Conservation (phyloP, 2,113 vertebrate genomes). For the Greenwoodochromis staneri region DNA sequence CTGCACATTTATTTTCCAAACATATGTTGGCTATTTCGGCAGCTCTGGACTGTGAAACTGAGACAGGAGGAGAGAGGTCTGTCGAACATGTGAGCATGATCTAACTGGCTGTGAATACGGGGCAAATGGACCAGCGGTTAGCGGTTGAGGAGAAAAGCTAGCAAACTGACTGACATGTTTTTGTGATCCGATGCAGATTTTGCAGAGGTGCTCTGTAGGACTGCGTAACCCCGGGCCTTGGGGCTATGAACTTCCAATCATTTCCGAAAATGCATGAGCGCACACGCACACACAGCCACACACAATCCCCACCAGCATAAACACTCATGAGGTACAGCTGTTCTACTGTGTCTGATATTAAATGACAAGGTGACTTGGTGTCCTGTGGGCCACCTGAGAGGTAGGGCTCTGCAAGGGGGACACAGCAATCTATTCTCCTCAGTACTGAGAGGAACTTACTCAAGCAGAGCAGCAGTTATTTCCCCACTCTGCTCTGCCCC, state of each 20-base stretch:
- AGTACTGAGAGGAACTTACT: conserved; percentile 47
- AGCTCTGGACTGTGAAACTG: conserved; percentile 59
- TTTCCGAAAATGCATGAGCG: conserved; percentile 22
- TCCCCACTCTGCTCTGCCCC: conserved; percentile 41
- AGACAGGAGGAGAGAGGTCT: conserved; percentile 55
- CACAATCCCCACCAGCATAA: conserved; percentile 37
- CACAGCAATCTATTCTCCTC: conserved; percentile 53
- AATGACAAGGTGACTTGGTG: conserved; percentile 67
- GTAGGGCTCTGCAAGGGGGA: conserved; percentile 14
- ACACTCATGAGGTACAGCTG: conserved; percentile 55
- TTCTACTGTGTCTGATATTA: conserved; percentile 54
- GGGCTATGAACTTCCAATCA: conserved; percentile 35
- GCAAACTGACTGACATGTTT: conserved; percentile 61
- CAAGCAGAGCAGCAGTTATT: conserved; percentile 60
- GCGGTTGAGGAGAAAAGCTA: conserved; percentile 34
- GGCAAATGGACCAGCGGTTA: conserved; percentile 34
- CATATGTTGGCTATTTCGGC: conserved; percentile 72
- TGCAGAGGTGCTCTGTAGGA: background rate
- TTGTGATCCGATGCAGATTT: conserved; percentile 61
- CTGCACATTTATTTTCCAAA: conserved; percentile 63
- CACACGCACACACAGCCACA: background rate
- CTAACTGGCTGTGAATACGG: conserved; percentile 59
- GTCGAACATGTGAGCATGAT: conserved; percentile 53
- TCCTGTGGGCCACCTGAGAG: conserved; percentile 66
- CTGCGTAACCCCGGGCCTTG: background rate